Conservation (phyloP, 2,888 invertebrate species). For the Adelognathus sp. region DNA sequence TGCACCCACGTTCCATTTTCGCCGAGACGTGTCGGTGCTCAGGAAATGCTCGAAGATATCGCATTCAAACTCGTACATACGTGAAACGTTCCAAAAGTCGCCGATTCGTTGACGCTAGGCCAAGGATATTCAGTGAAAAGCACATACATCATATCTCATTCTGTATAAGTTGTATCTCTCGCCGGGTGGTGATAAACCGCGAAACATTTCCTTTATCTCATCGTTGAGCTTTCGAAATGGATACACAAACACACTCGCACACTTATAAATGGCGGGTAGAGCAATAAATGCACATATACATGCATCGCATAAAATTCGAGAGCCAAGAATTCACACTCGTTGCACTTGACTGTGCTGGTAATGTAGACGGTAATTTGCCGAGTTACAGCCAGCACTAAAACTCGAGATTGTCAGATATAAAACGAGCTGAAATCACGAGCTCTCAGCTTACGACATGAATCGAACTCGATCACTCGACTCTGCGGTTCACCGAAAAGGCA, state of each 20-base stretch:
- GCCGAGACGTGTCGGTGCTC: too few relatives aligned
- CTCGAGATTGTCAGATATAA: conserved; percentile 22
- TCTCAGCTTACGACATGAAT: not conserved
- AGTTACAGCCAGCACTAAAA: conserved; percentile 24
- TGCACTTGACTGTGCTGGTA: not conserved
- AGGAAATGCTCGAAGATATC: too few relatives aligned
- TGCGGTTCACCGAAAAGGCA: not conserved
- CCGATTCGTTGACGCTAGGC: conserved; percentile 5
- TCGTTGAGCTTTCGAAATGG: conserved; percentile 23
- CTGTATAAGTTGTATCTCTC: conserved; percentile 29
- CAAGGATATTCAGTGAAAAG: not conserved
- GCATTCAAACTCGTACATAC: too few relatives aligned
- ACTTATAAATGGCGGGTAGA: not conserved
- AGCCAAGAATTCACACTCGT: conserved; percentile 33
- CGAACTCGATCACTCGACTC: not conserved
- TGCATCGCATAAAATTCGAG: conserved; percentile 38
- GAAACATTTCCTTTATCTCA: conserved; percentile 45
- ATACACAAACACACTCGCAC: conserved; percentile 5
- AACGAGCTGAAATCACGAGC: conserved; percentile 8
- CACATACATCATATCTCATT: conserved; percentile 41
- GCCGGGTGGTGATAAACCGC: conserved; percentile 38
- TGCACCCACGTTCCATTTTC: too few relatives aligned
- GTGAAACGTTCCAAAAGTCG: conserved; percentile 8
- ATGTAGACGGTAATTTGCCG: conserved; percentile 35
- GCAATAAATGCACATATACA: not conserved